Conservation (phyloP, 2,113 vertebrate species). For the Prolemur simus region DNA sequence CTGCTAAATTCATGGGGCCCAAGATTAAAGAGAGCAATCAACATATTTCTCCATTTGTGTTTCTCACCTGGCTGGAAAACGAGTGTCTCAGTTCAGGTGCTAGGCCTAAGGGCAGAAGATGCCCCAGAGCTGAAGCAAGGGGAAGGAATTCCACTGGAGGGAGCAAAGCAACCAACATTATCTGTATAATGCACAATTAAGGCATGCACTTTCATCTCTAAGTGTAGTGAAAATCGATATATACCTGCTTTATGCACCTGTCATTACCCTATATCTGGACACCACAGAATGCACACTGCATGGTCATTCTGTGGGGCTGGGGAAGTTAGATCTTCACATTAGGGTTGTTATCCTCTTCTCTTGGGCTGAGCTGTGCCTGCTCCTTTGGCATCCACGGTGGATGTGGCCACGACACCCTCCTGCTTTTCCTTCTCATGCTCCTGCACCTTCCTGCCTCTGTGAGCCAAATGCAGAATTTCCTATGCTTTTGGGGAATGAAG, state of each 20-base stretch:
- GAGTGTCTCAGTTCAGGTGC: background rate
- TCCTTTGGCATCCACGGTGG: background rate
- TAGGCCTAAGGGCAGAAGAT: background rate
- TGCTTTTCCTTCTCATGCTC: background rate
- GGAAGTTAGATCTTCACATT: background rate
- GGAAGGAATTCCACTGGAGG: background rate
- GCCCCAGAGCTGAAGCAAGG: background rate
- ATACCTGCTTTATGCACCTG: background rate
- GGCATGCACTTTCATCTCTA: background rate
- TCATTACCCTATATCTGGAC: background rate
- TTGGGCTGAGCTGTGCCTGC: background rate
- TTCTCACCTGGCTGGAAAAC: background rate
- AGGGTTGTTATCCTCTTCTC: background rate
- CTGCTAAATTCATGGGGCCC: background rate
- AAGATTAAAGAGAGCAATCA: background rate
- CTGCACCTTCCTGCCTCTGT: background rate
- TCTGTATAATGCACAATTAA: background rate
- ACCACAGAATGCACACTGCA: background rate
- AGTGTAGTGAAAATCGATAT: background rate
- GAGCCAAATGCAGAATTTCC: background rate
- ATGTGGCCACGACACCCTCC: background rate
- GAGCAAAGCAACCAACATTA: background rate
- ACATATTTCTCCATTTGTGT: background rate
- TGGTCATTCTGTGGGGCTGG: background rate
- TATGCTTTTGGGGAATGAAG: background rate